Base-by-base conservation (phyloP, 2,888 invertebrate species). In the Bursaphelenchus okinawaensis region DNA sequence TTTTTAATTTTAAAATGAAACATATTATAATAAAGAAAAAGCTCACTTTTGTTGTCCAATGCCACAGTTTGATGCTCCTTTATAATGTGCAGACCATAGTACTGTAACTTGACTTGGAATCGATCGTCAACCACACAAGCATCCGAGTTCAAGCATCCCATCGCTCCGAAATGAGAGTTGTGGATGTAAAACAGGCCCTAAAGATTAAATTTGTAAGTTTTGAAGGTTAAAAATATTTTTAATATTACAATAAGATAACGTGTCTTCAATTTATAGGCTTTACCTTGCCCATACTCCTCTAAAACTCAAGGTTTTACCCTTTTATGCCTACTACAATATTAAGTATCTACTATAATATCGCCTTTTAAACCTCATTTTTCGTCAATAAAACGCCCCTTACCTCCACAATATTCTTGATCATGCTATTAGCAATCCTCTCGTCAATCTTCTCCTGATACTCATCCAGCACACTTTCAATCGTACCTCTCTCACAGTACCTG, bases 31-130 rank as follows among this genome's bases (percentile, higher is more conserved):
- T n/a, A 19, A 54, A 27, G 2, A n/a, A 40, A 4, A 1, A n/a
- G 6, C 40, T 6, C 6, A 40, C 40, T 40, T 40, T 40, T 40
- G 6, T 40, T 40, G n/a, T 12, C 2, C 40, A 40, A 40, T 3
- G 40, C 40, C 16, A 40, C 62, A 22, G 9, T 31, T 28, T 1
- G 26, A 12, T 28, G 29, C 63, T n/a, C 29, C 12, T 27, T 63
- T 65, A 27, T 68, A 40, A 12, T 56, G n/a, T 26, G 67, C 19
- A 72, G 28, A 19, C 74, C 74, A 52, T 70, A 75, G 52, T 68
- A 70, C 1, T 69, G 69, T 3, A 75, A 63, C 52, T 75, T 75
- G 51, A 76, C 54, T 51, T 73, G 70, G 71, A 74, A 76, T 31
- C 76, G 60, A 23, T 66, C 66, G 50, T 58, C 68, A 9, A 66